phyloP scores from a whole-genome alignment of 1,140 invertebrate species.

The Caerostris extrusa region DNA sequence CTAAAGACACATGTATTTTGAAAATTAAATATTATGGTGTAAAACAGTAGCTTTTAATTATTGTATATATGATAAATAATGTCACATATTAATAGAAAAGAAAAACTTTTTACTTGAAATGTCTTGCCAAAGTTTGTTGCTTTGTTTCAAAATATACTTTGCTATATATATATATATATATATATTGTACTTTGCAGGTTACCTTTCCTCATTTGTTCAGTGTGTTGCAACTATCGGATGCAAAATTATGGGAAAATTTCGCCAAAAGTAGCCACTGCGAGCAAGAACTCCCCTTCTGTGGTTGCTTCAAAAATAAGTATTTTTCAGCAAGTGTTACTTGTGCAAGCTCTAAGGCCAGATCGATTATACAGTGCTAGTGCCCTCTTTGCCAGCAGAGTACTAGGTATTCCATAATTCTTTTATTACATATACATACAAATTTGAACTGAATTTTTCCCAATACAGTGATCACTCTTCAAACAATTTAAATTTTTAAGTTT shows the following conservation, averaged over 20 bases:
- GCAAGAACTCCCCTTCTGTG: slow-evolving; percentile 83
- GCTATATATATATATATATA: background rate
- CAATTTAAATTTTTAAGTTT: too few relatives aligned
- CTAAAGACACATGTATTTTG: too few relatives aligned
- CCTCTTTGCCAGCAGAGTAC: slow-evolving; percentile 86
- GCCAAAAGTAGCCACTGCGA: slow-evolving; percentile 85
- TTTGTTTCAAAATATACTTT: too few relatives aligned
- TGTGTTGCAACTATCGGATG: slow-evolving; percentile 85
- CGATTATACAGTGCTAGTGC: slow-evolving; percentile 87
- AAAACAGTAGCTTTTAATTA: too few relatives aligned
- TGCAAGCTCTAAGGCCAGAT: slow-evolving; percentile 92
- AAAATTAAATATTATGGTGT: too few relatives aligned
- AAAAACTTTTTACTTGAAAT: too few relatives aligned
- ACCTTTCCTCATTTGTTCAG: slow-evolving; percentile 83
- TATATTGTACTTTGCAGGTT: slow-evolving; percentile 27
- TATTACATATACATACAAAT: too few relatives aligned
- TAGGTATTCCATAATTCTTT: slow-evolving; percentile 82
- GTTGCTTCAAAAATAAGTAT: slow-evolving; percentile 84
- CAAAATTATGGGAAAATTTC: slow-evolving; percentile 87
- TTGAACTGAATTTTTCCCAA: too few relatives aligned
- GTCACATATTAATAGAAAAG: too few relatives aligned
- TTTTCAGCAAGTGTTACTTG: slow-evolving; percentile 92
- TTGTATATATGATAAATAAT: too few relatives aligned
- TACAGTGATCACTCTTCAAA: too few relatives aligned
- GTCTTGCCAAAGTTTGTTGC: too few relatives aligned